Evolutionary conservation across 2,888 invertebrate genomes (phyloP).

Genomic region (Tachina lurida): DNA sequence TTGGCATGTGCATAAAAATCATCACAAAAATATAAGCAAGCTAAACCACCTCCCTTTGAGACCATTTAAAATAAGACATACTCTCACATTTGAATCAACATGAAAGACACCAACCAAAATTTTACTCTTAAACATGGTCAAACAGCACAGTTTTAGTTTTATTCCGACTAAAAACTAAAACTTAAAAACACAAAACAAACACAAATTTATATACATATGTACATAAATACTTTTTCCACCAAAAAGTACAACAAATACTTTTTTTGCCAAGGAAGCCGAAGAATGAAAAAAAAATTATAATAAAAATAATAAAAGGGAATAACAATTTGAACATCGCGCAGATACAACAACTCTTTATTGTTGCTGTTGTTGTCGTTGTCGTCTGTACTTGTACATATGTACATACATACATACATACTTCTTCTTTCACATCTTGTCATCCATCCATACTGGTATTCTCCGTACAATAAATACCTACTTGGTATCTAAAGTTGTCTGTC

Average conservation of each 20-base stretch:
- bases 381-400: conserved; percentile 55
- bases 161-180: conserved; percentile 19
- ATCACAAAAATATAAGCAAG: conserved; percentile 26
- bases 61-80: conserved; percentile 43
- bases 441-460: conserved; percentile 15
- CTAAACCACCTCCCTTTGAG: conserved; percentile 58
- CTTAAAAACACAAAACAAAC: background rate
- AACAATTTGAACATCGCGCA: conserved; percentile 66
- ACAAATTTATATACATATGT: background rate
- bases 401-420: background rate
- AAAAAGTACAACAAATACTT: conserved; percentile 35
- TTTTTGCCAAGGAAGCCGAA: conserved; percentile 9
- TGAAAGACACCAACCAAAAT: conserved; percentile 22
- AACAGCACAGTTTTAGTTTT: conserved; percentile 31
- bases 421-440: conserved; percentile 45
- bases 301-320: conserved; percentile 52
- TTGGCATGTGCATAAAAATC: conserved; percentile 29
- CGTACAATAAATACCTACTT: conserved; percentile 43
- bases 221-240: background rate
- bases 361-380: conserved; percentile 28
- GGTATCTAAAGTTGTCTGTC: conserved; percentile 45
- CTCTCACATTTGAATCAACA: conserved; percentile 41
- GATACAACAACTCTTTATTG: conserved; percentile 54
- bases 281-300: conserved; percentile 27
- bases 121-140: conserved; percentile 55